Evolutionary conservation across 2,113 vertebrate genomes (phyloP).

Genomic region (Alectura lathami): DNA sequence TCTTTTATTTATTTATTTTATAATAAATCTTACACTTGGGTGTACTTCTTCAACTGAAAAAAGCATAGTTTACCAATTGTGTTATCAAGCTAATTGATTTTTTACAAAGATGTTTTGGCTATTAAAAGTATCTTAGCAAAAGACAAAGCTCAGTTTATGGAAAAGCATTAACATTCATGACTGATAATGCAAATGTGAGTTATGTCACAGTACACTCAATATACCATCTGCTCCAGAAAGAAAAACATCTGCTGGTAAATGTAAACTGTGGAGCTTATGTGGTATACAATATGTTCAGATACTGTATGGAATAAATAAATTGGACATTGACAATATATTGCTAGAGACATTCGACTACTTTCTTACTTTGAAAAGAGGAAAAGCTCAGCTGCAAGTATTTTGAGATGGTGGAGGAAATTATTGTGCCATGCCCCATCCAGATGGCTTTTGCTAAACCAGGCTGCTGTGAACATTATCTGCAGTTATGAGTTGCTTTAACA

Average conservation of each 20-base stretch:
- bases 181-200: slow-evolving; percentile 69
- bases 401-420: slow-evolving; percentile 26
- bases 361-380: slow-evolving; percentile 19
- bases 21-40: background rate
- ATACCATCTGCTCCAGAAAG: slow-evolving; percentile 67
- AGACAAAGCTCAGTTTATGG: slow-evolving; percentile 19
- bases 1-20: background rate
- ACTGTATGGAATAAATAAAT: slow-evolving; percentile 69
- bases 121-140: slow-evolving; percentile 39
- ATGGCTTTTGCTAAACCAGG: slow-evolving; percentile 53
- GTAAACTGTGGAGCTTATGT: slow-evolving; percentile 59
- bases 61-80: background rate
- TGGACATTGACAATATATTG: slow-evolving; percentile 40
- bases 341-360: slow-evolving; percentile 10
- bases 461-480: slow-evolving; percentile 4
- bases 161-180: slow-evolving; percentile 53
- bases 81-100: background rate
- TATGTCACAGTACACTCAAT: slow-evolving; percentile 60
- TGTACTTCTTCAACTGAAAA: background rate
- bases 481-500: slow-evolving; percentile 9
- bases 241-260: slow-evolving; percentile 71
- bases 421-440: slow-evolving; percentile 23
- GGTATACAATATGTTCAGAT: slow-evolving; percentile 59
- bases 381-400: slow-evolving; percentile 26
- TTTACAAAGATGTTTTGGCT: background rate